Conservation (phyloP, 2,888 invertebrate species). For the Drosophila falleni region DNA sequence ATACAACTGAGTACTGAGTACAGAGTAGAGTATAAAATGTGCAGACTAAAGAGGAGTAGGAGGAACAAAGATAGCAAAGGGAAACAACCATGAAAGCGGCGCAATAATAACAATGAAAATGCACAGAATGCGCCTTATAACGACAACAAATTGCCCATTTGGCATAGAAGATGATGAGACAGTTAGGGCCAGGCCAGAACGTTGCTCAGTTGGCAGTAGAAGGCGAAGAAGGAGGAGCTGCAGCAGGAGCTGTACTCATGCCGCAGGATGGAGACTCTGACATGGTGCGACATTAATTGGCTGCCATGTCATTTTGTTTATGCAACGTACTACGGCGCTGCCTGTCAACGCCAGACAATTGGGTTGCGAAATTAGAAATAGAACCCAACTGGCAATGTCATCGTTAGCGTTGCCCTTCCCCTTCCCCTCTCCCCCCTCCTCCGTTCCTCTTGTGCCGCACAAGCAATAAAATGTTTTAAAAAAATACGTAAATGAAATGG, state of each 20-base stretch:
- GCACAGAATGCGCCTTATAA: constrained; percentile 77
- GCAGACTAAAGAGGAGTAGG: no score
- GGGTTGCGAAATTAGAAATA: constrained; percentile 53
- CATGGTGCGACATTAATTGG: constrained; percentile 77
- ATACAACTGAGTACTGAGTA: constrained; percentile 42
- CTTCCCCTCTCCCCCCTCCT: not conserved
- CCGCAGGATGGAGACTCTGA: constrained; percentile 38
- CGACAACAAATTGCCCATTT: constrained; percentile 80
- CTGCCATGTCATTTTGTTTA: constrained; percentile 77
- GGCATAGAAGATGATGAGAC: constrained; percentile 74
- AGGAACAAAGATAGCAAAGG: constrained; percentile 10
- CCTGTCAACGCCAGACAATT: constrained; percentile 47
- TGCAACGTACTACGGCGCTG: constrained; percentile 43
- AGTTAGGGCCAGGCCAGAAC: constrained; percentile 35
- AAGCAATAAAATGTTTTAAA: constrained; percentile 44
- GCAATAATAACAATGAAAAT: constrained; percentile 79
- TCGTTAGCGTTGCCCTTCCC: constrained; percentile 35
- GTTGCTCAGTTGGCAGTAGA: not conserved
- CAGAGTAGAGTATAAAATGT: not conserved
- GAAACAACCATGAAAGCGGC: constrained; percentile 46
- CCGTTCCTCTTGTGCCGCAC: not conserved
- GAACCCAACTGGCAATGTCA: constrained; percentile 46
- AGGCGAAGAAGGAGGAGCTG: constrained; percentile 1
- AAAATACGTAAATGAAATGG: constrained; percentile 37
- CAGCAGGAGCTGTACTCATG: constrained; percentile 5